Conservation (phyloP, 2,113 vertebrate genomes). For the Tylochromis polylepis region DNA sequence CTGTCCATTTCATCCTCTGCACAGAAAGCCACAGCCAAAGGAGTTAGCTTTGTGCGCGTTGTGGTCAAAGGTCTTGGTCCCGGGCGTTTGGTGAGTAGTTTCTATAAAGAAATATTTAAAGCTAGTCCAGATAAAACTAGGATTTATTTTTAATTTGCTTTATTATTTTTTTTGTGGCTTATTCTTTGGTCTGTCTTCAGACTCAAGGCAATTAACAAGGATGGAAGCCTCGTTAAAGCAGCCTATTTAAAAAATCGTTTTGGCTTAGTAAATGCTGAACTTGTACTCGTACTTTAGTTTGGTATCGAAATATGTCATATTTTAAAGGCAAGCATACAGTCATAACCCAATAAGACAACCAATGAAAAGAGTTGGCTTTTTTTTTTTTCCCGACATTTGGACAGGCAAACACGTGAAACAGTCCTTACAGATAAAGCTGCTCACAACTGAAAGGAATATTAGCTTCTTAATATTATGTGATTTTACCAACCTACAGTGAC, state of each 20-base stretch:
- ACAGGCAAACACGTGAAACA: accelerated
- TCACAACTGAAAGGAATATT: too few relatives aligned
- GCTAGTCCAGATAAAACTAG: background rate
- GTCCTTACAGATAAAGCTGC: too few relatives aligned
- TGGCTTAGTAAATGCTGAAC: background rate
- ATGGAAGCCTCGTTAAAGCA: background rate
- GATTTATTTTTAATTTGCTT: background rate
- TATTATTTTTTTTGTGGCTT: background rate
- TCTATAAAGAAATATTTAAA: background rate
- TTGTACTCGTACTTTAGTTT: background rate
- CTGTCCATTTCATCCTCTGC: background rate
- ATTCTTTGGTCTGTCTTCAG: background rate
- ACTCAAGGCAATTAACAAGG: background rate
- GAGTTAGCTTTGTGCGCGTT: constrained; percentile 83
- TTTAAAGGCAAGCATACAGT: background rate
- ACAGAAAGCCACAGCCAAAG: constrained; percentile 86
- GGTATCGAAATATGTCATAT: background rate
- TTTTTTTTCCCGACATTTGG: accelerated
- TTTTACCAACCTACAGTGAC: background rate
- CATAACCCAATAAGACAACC: background rate
- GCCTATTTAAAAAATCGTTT: background rate
- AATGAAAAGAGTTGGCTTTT: background rate
- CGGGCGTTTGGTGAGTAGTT: constrained; percentile 82
- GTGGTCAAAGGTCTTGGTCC: constrained; percentile 91
- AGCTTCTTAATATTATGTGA: too few relatives aligned